phyloP scores from a whole-genome alignment of 2,113 vertebrate genomes.

The Apteryx owenii region DNA sequence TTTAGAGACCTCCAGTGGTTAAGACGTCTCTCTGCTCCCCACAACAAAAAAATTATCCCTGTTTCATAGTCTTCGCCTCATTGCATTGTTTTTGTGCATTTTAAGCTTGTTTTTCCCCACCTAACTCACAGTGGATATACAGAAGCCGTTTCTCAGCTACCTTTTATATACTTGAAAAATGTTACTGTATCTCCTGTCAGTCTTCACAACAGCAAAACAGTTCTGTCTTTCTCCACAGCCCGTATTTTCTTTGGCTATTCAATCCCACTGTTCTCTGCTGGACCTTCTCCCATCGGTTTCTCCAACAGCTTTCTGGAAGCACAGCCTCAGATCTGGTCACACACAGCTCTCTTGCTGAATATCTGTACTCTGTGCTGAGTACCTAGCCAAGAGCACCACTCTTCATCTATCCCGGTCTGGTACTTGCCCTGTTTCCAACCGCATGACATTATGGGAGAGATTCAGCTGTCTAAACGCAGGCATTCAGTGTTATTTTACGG shows the following conservation, averaged over 20 bases:
- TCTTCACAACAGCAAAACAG: not conserved
- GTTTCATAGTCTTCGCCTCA: too few relatives aligned
- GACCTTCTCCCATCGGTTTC: not conserved
- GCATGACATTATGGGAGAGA: not conserved
- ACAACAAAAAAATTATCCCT: too few relatives aligned
- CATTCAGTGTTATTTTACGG: too few relatives aligned
- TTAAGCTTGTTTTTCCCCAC: too few relatives aligned
- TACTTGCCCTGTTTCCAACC: not conserved
- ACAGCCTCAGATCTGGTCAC: not conserved
- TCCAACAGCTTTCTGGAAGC: not conserved
- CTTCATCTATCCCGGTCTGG: not conserved
- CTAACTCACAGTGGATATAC: too few relatives aligned
- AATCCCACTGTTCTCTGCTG: not conserved
- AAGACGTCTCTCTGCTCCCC: too few relatives aligned
- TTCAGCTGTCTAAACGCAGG: not conserved
- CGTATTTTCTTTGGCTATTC: rapidly evolving
- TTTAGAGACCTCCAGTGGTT: too few relatives aligned
- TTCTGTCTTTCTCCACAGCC: not conserved
- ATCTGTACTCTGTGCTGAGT: not conserved
- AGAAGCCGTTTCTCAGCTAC: too few relatives aligned
- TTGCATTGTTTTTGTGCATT: too few relatives aligned
- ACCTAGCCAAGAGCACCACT: rapidly evolving
- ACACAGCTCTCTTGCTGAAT: not conserved
- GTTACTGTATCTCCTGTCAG: too few relatives aligned
- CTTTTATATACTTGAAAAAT: too few relatives aligned